These are phyloP conservation scores for Agapornis roseicollis DNA, from an alignment of 2,113 vertebrate species.

Conservation along the genomic window DNA sequence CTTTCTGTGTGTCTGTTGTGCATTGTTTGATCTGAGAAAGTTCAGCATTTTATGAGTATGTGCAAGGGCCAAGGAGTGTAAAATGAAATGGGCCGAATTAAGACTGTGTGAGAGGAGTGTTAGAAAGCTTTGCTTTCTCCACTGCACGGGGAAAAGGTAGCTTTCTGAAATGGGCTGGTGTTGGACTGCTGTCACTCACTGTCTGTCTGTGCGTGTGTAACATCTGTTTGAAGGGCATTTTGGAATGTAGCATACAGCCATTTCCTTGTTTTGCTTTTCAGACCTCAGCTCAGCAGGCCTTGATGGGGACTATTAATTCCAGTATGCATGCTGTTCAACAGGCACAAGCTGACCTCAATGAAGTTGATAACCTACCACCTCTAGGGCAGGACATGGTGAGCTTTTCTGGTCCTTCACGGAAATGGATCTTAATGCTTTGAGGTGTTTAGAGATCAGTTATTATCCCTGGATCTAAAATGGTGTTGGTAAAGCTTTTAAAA, in stretches of 20 bases:
- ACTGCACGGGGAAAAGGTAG: neutral
- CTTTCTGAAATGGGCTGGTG: neutral
- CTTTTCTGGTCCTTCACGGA: neutral
- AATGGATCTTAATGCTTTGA: neutral
- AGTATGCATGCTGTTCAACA: constrained; percentile 98
- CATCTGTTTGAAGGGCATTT: neutral
- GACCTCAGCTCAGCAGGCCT: constrained; percentile 96
- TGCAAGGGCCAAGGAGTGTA: neutral
- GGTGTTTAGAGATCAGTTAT: neutral
- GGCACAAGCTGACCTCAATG: constrained; percentile 89
- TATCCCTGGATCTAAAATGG: neutral
- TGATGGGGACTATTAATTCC: constrained; percentile 98
- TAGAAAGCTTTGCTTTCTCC: neutral
- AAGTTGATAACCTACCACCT: constrained; percentile 91
- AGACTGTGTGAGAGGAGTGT: neutral
- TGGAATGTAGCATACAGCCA: neutral
- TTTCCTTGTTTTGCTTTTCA: constrained; percentile 60
- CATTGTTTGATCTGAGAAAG: neutral
- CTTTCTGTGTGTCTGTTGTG: neutral
- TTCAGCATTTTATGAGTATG: neutral
- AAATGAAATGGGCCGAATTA: neutral
- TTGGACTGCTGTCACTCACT: neutral
- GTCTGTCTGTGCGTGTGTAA: neutral
- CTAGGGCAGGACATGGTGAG: constrained; percentile 96
- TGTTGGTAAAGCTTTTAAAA: neutral